phyloP scores from a whole-genome alignment of 2,888 invertebrate species.

The Anthophora plumipes region DNA sequence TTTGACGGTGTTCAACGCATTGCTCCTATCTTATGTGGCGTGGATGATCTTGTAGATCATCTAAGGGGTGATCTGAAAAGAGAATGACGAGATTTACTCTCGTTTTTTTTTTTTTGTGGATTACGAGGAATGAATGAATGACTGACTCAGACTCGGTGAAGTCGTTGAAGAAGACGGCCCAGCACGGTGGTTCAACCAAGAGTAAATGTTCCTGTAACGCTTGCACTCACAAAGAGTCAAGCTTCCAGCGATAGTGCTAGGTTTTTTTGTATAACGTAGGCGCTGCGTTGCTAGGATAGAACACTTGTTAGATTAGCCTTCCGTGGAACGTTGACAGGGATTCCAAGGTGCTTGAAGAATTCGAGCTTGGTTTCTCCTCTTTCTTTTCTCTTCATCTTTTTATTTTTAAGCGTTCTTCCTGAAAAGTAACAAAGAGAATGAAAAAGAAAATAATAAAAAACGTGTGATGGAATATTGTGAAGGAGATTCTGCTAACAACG shows the following conservation, averaged over 20 bases:
- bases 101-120: neutral
- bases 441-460: no score
- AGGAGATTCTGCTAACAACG: neutral
- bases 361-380: neutral
- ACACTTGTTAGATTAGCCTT: slow-evolving; percentile 33
- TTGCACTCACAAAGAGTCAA: slow-evolving; percentile 19
- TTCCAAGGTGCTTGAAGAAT: neutral
- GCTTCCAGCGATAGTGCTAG: slow-evolving; percentile 10
- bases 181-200: neutral
- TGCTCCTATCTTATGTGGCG: neutral
- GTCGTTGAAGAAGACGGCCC: neutral
- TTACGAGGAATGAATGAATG: neutral
- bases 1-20: slow-evolving; percentile 19
- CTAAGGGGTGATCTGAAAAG: neutral
- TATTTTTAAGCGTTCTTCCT: slow-evolving; percentile 9
- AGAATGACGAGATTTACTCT: neutral
- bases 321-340: neutral
- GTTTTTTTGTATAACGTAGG: slow-evolving; percentile 41
- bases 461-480: neutral
- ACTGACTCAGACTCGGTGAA: neutral
- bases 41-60: neutral
- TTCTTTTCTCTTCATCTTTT: neutral
- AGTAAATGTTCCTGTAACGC: slow-evolving; percentile 34
- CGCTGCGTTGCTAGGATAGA: slow-evolving; percentile 16
- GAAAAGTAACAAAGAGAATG: neutral